A percentile compares a stretch with the other conserved stretches of the same genome.
These are phyloP conservation scores for Bombus sylvicola DNA, from an alignment of 1,140 invertebrate genomes.

Conservation along the genomic window DNA sequence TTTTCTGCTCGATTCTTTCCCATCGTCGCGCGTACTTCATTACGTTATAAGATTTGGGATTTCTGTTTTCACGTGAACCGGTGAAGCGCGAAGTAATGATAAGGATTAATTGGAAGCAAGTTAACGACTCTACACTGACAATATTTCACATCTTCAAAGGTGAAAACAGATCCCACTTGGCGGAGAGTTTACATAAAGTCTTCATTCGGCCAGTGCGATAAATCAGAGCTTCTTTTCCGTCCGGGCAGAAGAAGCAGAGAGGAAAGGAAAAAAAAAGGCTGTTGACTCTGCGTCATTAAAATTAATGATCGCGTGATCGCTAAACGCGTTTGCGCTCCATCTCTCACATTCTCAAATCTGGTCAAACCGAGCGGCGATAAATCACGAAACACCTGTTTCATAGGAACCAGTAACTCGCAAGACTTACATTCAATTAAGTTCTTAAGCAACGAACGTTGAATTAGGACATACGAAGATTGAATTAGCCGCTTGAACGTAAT, in stretches of 20 bases:
- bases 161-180: constrained; percentile 37
- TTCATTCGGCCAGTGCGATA: constrained; percentile 35
- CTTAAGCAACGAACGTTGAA: neutral
- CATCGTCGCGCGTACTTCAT: neutral
- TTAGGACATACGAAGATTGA: constrained; percentile 1
- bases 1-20: neutral
- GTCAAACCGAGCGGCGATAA: constrained; percentile 24
- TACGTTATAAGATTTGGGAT: neutral
- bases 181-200: constrained; percentile 43
- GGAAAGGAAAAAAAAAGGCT: constrained; percentile 12
- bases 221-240: constrained; percentile 34
- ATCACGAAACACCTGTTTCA: constrained; percentile 42
- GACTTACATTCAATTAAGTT: constrained; percentile 15
- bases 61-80: neutral
- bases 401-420: neutral
- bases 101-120: constrained; percentile 40
- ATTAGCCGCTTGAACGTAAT: constrained; percentile 1
- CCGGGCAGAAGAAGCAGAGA: neutral
- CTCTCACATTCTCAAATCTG: constrained; percentile 15
- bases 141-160: constrained; percentile 31
- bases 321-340: constrained; percentile 38
- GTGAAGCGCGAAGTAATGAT: constrained; percentile 18
- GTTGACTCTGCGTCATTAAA: constrained; percentile 41
- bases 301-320: constrained; percentile 55
- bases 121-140: constrained; percentile 7